Conservation (phyloP, 1,140 invertebrate genomes). For the Hyposmocoma kahamanoa region DNA sequence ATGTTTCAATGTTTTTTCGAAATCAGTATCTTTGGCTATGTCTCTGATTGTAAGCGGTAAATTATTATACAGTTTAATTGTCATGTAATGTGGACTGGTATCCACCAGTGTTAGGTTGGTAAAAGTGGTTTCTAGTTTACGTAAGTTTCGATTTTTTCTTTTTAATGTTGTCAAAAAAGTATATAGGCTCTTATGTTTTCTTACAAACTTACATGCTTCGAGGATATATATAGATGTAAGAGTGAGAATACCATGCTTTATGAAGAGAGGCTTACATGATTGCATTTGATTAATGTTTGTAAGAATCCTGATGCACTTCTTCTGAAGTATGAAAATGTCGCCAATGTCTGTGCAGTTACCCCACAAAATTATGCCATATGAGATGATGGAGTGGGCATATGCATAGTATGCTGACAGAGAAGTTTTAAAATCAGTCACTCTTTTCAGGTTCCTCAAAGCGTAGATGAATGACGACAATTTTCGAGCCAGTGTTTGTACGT, state of each 20-base stretch:
- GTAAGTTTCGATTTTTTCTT: slow-evolving; percentile 2
- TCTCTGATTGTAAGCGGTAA: slow-evolving; percentile 1
- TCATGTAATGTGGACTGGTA: neutral
- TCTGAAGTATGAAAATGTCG: slow-evolving; percentile 4
- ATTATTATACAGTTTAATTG: slow-evolving; percentile 7
- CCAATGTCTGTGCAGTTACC: neutral
- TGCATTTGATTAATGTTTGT: slow-evolving; percentile 7
- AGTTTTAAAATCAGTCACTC: neutral
- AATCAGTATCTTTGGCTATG: neutral
- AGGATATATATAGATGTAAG: slow-evolving; percentile 5
- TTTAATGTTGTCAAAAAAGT: neutral
- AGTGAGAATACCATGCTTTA: slow-evolving; percentile 3
- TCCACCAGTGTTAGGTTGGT: slow-evolving; percentile 1
- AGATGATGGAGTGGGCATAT: slow-evolving; percentile 2
- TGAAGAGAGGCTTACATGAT: slow-evolving; percentile 3
- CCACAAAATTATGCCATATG: slow-evolving; percentile 7
- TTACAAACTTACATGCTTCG: slow-evolving; percentile 5
- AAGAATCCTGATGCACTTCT: slow-evolving; percentile 7
- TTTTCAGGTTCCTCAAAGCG: slow-evolving; percentile 1
- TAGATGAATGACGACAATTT: slow-evolving; percentile 6
- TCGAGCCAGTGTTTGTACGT: neutral
- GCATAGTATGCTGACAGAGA: slow-evolving; percentile 6
- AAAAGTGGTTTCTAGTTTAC: slow-evolving; percentile 2
- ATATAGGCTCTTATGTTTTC: slow-evolving; percentile 7
- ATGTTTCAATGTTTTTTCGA: neutral